These are phyloP conservation scores for Steinernema hermaphroditum DNA, from an alignment of 2,888 invertebrate species.

Conservation along the genomic window DNA sequence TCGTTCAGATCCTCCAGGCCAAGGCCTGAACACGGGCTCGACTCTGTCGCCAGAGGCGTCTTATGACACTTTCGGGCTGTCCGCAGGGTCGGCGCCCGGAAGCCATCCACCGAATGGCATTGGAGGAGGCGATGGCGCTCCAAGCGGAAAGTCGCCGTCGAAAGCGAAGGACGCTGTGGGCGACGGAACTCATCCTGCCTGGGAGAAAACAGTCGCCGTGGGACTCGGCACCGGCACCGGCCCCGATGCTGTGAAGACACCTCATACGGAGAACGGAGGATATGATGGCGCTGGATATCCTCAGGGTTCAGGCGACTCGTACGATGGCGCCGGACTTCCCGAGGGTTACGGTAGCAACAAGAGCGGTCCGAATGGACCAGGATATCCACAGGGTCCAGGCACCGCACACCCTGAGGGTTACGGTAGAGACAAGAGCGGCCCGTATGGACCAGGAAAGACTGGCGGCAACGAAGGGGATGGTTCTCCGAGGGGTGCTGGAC, in stretches of 20 bases:
- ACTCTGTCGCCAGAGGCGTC: background rate
- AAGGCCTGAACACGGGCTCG: background rate
- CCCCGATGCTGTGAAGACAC: background rate
- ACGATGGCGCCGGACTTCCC: too few relatives aligned
- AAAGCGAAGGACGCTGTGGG: background rate
- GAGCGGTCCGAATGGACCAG: too few relatives aligned
- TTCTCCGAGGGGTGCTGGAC: background rate
- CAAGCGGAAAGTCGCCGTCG: background rate
- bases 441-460: too few relatives aligned
- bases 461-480: background rate
- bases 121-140: too few relatives aligned
- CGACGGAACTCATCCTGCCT: background rate
- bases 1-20: slow-evolving; percentile 5
- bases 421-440: too few relatives aligned
- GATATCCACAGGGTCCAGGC: too few relatives aligned
- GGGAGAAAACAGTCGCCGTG: slow-evolving; percentile 1
- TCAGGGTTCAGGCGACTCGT: too few relatives aligned
- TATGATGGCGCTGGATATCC: too few relatives aligned
- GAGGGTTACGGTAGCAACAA: too few relatives aligned
- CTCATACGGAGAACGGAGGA: background rate
- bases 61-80: background rate
- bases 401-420: too few relatives aligned
- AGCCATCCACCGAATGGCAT: background rate
- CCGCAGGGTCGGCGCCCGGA: background rate
- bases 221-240: background rate